These are phyloP conservation scores for Hypsopygia costalis DNA, from an alignment of 2,888 invertebrate genomes.

Conservation along the genomic window DNA sequence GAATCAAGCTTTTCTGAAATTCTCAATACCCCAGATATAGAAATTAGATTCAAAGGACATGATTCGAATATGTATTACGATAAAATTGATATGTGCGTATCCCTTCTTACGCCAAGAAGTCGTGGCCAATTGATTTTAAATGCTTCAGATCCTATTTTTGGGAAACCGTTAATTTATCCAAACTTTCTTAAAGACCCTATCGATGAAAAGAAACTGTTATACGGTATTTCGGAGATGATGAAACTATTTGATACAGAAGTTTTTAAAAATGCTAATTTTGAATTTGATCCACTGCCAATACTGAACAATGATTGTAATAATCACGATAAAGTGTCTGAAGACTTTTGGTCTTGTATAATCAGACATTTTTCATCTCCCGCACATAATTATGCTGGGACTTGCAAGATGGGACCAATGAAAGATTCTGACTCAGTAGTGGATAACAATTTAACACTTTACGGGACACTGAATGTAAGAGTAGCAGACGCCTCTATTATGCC, in stretches of 20 bases:
- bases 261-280: constrained; percentile 56
- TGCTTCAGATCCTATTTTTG: constrained; percentile 55
- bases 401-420: constrained; percentile 64
- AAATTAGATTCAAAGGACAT: constrained; percentile 66
- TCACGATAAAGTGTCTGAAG: constrained; percentile 57
- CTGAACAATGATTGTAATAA: constrained; percentile 63
- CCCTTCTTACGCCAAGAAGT: constrained; percentile 66
- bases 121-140: constrained; percentile 65
- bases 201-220: constrained; percentile 60
- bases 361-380: constrained; percentile 64
- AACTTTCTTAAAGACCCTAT: constrained; percentile 59
- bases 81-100: constrained; percentile 62
- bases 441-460: constrained; percentile 52
- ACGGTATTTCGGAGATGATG: constrained; percentile 63
- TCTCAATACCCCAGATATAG: constrained; percentile 62
- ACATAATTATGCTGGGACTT: constrained; percentile 70
- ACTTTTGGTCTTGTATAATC: constrained; percentile 72
- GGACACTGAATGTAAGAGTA: constrained; percentile 57
- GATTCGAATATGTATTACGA: constrained; percentile 73
- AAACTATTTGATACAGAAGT: constrained; percentile 70
- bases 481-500: constrained; percentile 70
- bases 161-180: constrained; percentile 66
- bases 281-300: constrained; percentile 63
- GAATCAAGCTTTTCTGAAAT: constrained; percentile 63
- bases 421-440: constrained; percentile 68